These are phyloP conservation scores for Hanleya hanleyi DNA, from an alignment of 2,888 invertebrate genomes.

Conservation along the genomic window DNA sequence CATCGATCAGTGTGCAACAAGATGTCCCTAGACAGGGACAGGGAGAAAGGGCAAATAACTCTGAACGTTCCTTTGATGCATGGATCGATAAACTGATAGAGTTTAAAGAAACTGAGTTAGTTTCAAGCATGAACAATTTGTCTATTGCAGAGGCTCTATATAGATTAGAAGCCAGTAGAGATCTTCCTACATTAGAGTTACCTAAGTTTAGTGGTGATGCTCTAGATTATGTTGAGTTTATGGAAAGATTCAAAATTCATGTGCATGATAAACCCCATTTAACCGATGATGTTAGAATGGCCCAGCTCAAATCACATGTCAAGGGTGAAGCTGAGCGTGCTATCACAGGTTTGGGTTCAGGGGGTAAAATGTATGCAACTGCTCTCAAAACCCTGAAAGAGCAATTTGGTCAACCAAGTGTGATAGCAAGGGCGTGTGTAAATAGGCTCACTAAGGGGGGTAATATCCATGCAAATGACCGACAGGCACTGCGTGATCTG, in stretches of 20 bases:
- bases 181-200: background rate
- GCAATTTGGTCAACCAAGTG: conserved; percentile 13
- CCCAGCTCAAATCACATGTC: conserved; percentile 10
- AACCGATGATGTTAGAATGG: conserved; percentile 18
- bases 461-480: background rate
- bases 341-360: conserved; percentile 3
- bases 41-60: too few relatives aligned
- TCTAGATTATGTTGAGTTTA: conserved; percentile 13
- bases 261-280: conserved; percentile 17
- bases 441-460: conserved; percentile 12
- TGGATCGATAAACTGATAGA: background rate
- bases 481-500: conserved; percentile 5
- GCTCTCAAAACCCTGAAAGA: conserved; percentile 20
- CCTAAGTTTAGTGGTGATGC: conserved; percentile 12
- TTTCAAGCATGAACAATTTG: background rate
- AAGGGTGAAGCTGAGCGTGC: conserved; percentile 1
- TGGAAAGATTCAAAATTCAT: conserved; percentile 15
- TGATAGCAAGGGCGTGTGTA: conserved; percentile 13
- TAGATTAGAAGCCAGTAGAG: background rate
- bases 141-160: background rate
- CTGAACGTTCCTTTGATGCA: conserved; percentile 2
- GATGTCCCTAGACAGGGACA: too few relatives aligned
- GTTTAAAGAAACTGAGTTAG: background rate
- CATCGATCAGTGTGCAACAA: too few relatives aligned
- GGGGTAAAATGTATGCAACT: conserved; percentile 15